phyloP scores from a whole-genome alignment of 1,140 invertebrate species.

The Ceratina japonica region DNA sequence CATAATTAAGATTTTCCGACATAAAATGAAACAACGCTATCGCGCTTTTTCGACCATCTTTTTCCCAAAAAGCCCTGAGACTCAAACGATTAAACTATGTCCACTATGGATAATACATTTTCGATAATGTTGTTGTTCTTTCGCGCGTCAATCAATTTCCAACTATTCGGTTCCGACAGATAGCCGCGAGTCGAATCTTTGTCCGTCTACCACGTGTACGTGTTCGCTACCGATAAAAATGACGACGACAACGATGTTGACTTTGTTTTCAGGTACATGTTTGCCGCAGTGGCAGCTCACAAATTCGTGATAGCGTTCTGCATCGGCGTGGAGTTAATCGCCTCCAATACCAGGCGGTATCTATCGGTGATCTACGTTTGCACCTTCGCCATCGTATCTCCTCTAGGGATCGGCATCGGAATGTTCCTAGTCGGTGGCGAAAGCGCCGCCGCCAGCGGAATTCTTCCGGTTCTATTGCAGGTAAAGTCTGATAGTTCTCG shows the following conservation, averaged over 20 bases:
- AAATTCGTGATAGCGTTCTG: conserved; percentile 94
- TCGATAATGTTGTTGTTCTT: background rate
- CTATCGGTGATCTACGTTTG: conserved; percentile 85
- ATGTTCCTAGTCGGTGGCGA: conserved; percentile 82
- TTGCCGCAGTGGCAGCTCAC: conserved; percentile 91
- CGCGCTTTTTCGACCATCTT: too few species aligned
- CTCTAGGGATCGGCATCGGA: conserved; percentile 86
- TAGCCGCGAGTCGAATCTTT: background rate
- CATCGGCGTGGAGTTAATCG: conserved; percentile 89
- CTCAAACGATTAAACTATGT: too few species aligned
- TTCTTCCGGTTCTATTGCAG: conserved; percentile 80
- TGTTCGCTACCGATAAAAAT: background rate
- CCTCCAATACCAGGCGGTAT: conserved; percentile 82
- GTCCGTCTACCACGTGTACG: too few species aligned
- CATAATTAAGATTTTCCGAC: too few species aligned
- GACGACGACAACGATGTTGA: background rate
- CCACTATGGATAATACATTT: too few species aligned
- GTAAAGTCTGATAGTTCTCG: conserved; percentile 52
- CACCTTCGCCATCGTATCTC: conserved; percentile 89
- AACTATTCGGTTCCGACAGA: background rate
- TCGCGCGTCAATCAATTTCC: background rate
- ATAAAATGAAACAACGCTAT: too few species aligned
- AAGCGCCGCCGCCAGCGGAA: conserved; percentile 81
- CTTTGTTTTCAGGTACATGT: conserved; percentile 83
- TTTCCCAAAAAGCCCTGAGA: too few species aligned